Percentiles rank a stretch among this genome's conserved stretches.
phyloP scores from a whole-genome alignment of 2,888 invertebrate genomes.

The Deilephila porcellus region DNA sequence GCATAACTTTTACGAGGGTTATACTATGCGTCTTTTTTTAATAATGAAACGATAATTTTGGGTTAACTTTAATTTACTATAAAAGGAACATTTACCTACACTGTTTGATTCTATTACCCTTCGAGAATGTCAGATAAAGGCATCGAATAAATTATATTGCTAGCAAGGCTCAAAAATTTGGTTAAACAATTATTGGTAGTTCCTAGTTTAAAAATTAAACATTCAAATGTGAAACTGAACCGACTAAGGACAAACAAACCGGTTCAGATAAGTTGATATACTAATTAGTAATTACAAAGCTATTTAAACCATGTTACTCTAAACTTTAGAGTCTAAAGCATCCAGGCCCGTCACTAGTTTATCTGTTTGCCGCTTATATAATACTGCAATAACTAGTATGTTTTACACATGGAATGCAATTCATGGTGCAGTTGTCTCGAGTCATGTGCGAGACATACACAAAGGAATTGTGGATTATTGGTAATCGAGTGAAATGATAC shows the following conservation, averaged over 20 bases:
- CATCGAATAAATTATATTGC: slow-evolving; percentile 17
- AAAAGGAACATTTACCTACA: slow-evolving; percentile 1
- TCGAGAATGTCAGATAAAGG: slow-evolving; percentile 25
- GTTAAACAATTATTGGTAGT: not conserved
- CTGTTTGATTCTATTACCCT: not conserved
- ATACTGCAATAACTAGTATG: not conserved
- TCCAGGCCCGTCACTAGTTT: not conserved
- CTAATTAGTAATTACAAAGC: slow-evolving; percentile 51
- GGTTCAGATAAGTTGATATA: slow-evolving; percentile 48
- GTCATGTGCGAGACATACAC: not conserved
- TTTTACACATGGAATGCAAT: slow-evolving; percentile 7
- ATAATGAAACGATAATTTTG: not conserved
- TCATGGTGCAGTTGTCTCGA: not conserved
- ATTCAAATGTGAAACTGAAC: not conserved
- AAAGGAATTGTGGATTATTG: slow-evolving; percentile 6
- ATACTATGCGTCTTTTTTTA: not conserved
- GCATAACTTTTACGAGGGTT: not conserved
- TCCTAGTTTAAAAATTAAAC: not conserved
- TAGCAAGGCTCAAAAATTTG: not conserved
- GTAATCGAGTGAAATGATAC: not conserved
- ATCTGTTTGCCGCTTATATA: slow-evolving; percentile 10
- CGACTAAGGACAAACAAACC: slow-evolving; percentile 36
- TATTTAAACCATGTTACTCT: slow-evolving; percentile 34
- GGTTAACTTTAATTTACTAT: not conserved
- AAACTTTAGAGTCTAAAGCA: no score